Base-by-base conservation (phyloP, 2,888 invertebrate species). In the Axea sp. region DNA sequence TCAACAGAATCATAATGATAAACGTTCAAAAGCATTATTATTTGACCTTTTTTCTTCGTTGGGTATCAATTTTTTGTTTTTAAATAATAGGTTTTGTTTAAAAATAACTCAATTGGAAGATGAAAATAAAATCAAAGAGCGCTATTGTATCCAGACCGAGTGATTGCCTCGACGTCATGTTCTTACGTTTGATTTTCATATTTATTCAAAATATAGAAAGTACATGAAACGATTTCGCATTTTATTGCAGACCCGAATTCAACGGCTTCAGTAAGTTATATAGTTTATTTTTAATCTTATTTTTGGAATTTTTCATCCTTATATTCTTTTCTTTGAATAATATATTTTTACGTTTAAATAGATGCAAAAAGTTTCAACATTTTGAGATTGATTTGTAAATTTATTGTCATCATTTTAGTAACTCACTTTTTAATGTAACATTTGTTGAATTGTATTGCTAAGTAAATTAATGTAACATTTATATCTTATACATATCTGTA, bases 61-160 rank as follows among this genome's bases (percentile, higher is more conserved):
- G 5, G 28, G 8, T 45, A 8, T 7, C 4, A 7, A 17, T 30
- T 15, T 30, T 28, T 31, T 30, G 5, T 45, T 19, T 19, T 2
- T 19, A 19, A 19, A 19, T 19, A 3, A 19, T 19, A 19, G 2
- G 19, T 3, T 19, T 19, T 19, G 19, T 19, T 19, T 2, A 3
- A 2, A 26, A 26, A 26, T 26, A 2, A 49, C 8, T 53, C 15
- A 62, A 47, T 57, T 57, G 14, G 47, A 28, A 31, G 9, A n/a
- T 6, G 30, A 22, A 73, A 73, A 41, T 17, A 62, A 74, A 75
- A 75, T 68, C 68, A 75, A 73, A 75, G 47, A 76, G 69, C 67
- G 76, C 76, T 77, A 77, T 78, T 80, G 80, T 80, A 77, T 78
- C 76, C 74, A 59, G 71, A 78, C 60, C 73, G 74, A 78, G 73